Evolutionary conservation across 2,888 invertebrate genomes (phyloP).

Genomic region (Apamea sordens): DNA sequence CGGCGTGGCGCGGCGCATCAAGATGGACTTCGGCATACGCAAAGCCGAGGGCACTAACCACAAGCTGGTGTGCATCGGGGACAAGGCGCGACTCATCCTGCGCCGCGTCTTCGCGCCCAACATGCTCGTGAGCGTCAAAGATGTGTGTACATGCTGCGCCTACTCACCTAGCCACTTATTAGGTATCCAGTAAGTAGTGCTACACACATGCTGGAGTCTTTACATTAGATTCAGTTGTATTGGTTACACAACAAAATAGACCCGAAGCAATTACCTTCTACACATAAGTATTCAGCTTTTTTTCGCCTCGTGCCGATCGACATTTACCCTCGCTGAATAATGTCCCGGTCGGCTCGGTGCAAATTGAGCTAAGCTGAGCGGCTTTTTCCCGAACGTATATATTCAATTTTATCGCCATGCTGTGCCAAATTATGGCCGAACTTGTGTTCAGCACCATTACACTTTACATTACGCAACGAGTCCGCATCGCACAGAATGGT

Average conservation of each 20-base stretch:
- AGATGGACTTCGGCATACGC: slow-evolving; percentile 82
- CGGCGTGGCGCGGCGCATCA: slow-evolving; percentile 91
- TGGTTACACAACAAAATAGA: neutral
- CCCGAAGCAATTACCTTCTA: too few relatives aligned
- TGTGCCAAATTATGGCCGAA: neutral
- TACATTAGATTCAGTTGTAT: neutral
- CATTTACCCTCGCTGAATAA: neutral
- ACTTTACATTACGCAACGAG: neutral
- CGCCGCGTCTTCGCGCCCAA: slow-evolving; percentile 83
- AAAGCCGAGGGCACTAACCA: slow-evolving; percentile 76
- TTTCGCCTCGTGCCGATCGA: too few relatives aligned
- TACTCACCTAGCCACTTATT: neutral
- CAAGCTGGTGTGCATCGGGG: slow-evolving; percentile 93
- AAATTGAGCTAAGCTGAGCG: neutral
- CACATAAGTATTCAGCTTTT: neutral
- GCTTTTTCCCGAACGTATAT: neutral
- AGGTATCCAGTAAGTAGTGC: neutral
- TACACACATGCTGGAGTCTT: neutral
- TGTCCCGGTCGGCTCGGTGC: neutral
- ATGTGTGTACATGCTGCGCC: slow-evolving; percentile 75
- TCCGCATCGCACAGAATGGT: neutral
- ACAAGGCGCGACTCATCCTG: slow-evolving; percentile 92
- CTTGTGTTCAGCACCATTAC: neutral
- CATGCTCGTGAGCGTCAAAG: slow-evolving; percentile 91
- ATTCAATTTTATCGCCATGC: neutral